Evolutionary conservation across 2,797 vertebrate genomes (phyloP), one percentile per base, ranked within the genome.

Genomic region (Spheniscus humboldti): DNA sequence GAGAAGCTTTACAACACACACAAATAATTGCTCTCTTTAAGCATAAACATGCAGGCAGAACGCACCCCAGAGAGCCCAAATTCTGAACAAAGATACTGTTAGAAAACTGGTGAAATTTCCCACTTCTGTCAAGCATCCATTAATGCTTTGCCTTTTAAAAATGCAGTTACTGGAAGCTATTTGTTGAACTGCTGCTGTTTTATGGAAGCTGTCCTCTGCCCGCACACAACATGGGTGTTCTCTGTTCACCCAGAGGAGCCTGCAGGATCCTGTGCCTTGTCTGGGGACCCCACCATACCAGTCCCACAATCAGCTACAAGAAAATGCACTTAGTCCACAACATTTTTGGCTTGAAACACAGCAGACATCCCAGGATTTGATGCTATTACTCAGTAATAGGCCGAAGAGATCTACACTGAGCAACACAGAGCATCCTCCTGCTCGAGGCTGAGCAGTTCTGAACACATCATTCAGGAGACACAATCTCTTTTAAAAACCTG

Each of bases 21-120:
- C 67, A 94, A 89, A 88, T 76, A 93, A 95, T 63, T 87, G 90
- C 88, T 92, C 90, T 93, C 71, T 94, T 92, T 74, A 74, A 95
- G 84, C 39, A 39, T 3, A 63, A 81, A 72, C 35, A 17, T 1
- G 52, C n/a, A 68, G 50, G 55, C 68, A 88, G 41, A 88, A 52
- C 0, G 0, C n/a, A 62, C 43, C 80, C 88, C 88, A 64, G 90
- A 88, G 86, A 84, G 88, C n/a, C 45, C 47, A 64, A 53, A 28
- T 33, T 23, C 67, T 31, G 39, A 67, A 18, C 71, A 84, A 77
- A 66, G 56, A 45, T 6, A 31, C 2, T 25, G 11, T 24, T 23
- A 66, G 64, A 60, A 83, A 94, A 43, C 14, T 3, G 0, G 64
- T 35, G 73, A 80, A n/a, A 56, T 57, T 71, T 52, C 71, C 56